A percentile compares a stretch with the other conserved stretches of the same genome.
These are phyloP conservation scores for Didymodactylos carnosus DNA, from an alignment of 2,888 invertebrate species.

Conservation along the genomic window DNA sequence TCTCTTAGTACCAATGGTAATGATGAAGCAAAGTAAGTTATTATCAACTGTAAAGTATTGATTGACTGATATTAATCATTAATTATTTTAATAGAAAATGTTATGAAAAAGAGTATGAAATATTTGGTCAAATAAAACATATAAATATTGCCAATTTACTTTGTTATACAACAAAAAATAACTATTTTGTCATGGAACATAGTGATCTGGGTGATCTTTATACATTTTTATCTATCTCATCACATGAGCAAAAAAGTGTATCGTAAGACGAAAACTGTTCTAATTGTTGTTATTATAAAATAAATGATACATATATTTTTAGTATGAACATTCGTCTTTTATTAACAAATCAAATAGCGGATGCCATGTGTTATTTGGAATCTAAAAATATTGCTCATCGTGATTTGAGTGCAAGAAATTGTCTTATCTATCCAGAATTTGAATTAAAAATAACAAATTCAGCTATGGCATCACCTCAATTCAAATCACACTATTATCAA, in stretches of 20 bases:
- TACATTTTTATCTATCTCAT: conserved; percentile 55
- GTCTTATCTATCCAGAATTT: conserved; percentile 47
- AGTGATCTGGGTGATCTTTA: conserved; percentile 92
- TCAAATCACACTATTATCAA: conserved; percentile 73
- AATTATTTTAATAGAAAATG: background rate
- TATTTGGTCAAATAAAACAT: conserved; percentile 89
- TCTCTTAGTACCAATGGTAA: background rate
- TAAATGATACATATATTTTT: conserved; percentile 28
- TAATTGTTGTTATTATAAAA: conserved; percentile 27
- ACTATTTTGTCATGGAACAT: conserved; percentile 78
- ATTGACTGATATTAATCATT: background rate
- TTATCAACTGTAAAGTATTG: no score
- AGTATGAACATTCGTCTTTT: background rate
- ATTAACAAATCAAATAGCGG: conserved; percentile 57
- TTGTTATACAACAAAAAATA: conserved; percentile 49
- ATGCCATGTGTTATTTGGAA: conserved; percentile 81
- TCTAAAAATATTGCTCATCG: conserved; percentile 90
- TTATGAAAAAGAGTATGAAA: conserved; percentile 59
- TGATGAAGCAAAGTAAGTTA: background rate
- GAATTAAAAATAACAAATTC: conserved; percentile 87
- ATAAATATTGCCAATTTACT: conserved; percentile 75
- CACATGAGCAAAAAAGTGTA: background rate
- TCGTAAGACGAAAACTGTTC: conserved; percentile 40
- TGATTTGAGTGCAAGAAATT: conserved; percentile 84
- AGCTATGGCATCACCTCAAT: conserved; percentile 63